phyloP scores from a whole-genome alignment of 2,888 invertebrate species.

The Sesia apiformis region DNA sequence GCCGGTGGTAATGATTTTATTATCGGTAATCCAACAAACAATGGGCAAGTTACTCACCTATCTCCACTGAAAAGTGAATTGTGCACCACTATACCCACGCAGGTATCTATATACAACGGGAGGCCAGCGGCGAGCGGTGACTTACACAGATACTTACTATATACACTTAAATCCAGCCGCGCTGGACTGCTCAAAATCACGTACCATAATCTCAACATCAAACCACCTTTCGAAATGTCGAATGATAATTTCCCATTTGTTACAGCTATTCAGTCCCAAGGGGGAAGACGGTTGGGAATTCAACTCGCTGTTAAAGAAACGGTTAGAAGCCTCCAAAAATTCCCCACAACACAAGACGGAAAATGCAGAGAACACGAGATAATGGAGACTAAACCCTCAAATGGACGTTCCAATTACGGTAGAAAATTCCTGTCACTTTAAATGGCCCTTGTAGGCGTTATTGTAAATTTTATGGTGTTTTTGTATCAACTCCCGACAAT shows the following conservation, averaged over 20 bases:
- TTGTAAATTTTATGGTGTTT: too few species aligned
- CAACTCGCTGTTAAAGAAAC: slow-evolving; percentile 62
- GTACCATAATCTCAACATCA: too few species aligned
- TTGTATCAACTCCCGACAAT: too few species aligned
- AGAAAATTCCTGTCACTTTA: slow-evolving; percentile 5
- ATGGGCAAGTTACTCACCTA: too few species aligned
- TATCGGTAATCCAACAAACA: too few species aligned
- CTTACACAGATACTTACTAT: slow-evolving; percentile 79
- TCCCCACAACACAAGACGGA: slow-evolving; percentile 40
- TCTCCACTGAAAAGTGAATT: too few species aligned
- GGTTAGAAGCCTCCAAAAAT: slow-evolving; percentile 25
- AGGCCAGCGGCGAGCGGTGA: slow-evolving; percentile 84
- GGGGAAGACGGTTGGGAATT: slow-evolving; percentile 78
- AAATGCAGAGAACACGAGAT: slow-evolving; percentile 43
- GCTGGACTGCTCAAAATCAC: background rate
- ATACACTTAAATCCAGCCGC: background rate
- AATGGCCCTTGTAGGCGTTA: background rate
- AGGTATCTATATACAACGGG: slow-evolving; percentile 60
- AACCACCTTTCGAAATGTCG: too few species aligned
- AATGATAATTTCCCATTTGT: slow-evolving; percentile 5
- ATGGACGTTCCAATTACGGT: slow-evolving; percentile 9
- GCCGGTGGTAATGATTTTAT: too few species aligned
- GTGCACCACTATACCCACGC: too few species aligned
- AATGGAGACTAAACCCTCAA: slow-evolving; percentile 30
- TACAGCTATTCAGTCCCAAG: slow-evolving; percentile 81